Evolutionary conservation across 2,113 vertebrate species (phyloP), one percentile per base, ranked within the genome.

Genomic region (Rynchops niger): DNA sequence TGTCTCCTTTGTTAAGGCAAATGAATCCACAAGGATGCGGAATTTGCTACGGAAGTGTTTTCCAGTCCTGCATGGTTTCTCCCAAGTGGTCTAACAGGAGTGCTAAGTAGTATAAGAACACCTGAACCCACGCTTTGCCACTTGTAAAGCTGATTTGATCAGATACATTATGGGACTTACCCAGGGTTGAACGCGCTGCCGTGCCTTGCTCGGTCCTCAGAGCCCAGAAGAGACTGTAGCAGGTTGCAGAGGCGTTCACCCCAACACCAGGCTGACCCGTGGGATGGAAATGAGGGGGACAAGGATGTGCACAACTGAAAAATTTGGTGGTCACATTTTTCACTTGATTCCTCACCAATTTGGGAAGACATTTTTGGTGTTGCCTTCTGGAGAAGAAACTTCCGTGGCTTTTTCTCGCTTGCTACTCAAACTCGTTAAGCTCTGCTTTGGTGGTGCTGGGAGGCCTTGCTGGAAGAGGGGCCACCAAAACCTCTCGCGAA

Each of bases 151-250:
- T 77, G 88, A 29, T 23, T 72, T 82, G 17, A 34, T 59, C 56
- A 19, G 49, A 19, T 52, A 34, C 80, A 43, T 49, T 4, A 5
- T 7, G 49, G 47, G 86, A 65, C 58, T 88, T 61, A 40, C 32
- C 9, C 43, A 40, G 58, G 7, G 26, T 26, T 76, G 74, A 65
- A n/a, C 10, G 2, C 2, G 1, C 18, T 82, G 36, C 62, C 13
- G 1, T 58, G 20, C 30, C n/a, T 74, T 21, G 17, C 42, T 71
- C 18, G 22, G 38, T 40, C 38, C 55, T 69, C 56, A 49, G 71
- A 45, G n/a, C 61, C 66, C 47, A 38, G 30, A 13, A 13, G 32
- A 76, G 70, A 53, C 27, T 0, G 0, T 1, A 22, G 32, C 0
- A 0, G 16, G 8, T 49, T 70, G 50, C 0, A 0, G 93, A 92